Conservation (phyloP, 2,797 vertebrate species). For the Argyrosomus regius region DNA sequence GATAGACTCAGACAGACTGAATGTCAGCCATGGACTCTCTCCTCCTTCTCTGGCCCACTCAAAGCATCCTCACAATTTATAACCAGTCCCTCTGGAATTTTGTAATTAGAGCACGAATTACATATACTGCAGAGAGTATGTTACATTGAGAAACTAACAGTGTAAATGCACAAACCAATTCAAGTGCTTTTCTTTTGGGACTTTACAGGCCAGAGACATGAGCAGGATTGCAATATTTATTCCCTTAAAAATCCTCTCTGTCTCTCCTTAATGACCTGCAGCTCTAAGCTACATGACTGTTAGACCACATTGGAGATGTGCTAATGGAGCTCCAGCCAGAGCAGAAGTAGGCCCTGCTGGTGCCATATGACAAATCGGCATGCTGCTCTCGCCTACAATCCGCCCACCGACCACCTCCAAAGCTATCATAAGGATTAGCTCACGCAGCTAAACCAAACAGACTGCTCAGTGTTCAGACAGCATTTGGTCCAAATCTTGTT, state of each 20-base stretch:
- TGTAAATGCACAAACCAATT: constrained; percentile 51
- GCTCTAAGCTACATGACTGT: constrained; percentile 70
- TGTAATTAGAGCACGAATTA: constrained; percentile 79
- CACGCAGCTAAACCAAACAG: constrained; percentile 81
- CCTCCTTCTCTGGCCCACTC: constrained; percentile 55
- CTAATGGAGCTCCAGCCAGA: constrained; percentile 79
- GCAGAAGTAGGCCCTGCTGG: constrained; percentile 81
- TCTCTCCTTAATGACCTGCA: constrained; percentile 62
- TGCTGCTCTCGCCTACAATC: constrained; percentile 84
- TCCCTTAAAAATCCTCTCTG: constrained; percentile 35
- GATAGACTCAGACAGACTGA: constrained; percentile 41
- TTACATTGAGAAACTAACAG: constrained; percentile 57
- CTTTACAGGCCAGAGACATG: constrained; percentile 48
- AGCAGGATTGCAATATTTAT: constrained; percentile 49
- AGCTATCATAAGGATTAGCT: constrained; percentile 84
- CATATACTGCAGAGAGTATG: constrained; percentile 59
- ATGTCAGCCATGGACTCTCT: constrained; percentile 43
- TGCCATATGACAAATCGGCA: constrained; percentile 85
- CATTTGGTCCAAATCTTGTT: constrained; percentile 75
- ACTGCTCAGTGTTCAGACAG: constrained; percentile 79
- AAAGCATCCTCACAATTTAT: constrained; percentile 70
- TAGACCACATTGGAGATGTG: constrained; percentile 79
- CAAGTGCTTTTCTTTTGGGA: constrained; percentile 54
- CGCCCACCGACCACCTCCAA: constrained; percentile 84
- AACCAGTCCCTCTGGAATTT: constrained; percentile 74